phyloP scores from a whole-genome alignment of 2,797 vertebrate genomes.

The Alcedo quadribrachys region DNA sequence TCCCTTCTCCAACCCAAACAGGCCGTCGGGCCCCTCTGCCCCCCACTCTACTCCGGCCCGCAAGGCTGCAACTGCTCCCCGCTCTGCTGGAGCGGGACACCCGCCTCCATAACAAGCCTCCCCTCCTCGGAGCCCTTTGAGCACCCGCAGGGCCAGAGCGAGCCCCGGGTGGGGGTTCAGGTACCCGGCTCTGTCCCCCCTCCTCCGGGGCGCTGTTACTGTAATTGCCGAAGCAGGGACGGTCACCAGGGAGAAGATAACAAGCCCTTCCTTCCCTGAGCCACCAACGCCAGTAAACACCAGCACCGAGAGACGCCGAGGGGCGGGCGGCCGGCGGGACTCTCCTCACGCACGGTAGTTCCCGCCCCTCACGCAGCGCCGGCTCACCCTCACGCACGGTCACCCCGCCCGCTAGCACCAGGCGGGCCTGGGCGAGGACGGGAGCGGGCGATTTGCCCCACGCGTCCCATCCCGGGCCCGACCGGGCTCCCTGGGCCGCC shows the following conservation, averaged over 20 bases:
- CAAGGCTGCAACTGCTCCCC: neutral
- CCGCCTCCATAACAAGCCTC: too few species aligned
- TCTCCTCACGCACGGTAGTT: neutral
- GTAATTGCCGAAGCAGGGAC: neutral
- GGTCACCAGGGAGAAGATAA: neutral
- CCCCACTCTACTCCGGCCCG: neutral
- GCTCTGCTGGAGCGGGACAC: accelerated
- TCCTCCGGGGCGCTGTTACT: neutral
- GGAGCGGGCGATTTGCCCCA: accelerated
- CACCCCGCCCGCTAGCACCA: neutral
- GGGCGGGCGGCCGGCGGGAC: too few species aligned
- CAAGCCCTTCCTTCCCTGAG: accelerated
- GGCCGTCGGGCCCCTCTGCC: too few species aligned
- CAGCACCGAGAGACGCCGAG: accelerated
- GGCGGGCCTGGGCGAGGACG: neutral
- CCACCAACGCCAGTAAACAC: neutral
- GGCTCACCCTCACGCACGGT: neutral
- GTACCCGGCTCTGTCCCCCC: neutral
- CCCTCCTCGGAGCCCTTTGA: neutral
- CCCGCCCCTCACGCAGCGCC: neutral
- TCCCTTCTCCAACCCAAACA: neutral
- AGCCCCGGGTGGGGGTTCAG: neutral
- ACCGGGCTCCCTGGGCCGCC: too few species aligned
- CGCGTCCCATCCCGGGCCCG: accelerated
- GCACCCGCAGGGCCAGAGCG: neutral